Evolutionary conservation across 2,797 vertebrate species (phyloP), one percentile per base, ranked within the genome.

Genomic region (Mastacembelus armatus): DNA sequence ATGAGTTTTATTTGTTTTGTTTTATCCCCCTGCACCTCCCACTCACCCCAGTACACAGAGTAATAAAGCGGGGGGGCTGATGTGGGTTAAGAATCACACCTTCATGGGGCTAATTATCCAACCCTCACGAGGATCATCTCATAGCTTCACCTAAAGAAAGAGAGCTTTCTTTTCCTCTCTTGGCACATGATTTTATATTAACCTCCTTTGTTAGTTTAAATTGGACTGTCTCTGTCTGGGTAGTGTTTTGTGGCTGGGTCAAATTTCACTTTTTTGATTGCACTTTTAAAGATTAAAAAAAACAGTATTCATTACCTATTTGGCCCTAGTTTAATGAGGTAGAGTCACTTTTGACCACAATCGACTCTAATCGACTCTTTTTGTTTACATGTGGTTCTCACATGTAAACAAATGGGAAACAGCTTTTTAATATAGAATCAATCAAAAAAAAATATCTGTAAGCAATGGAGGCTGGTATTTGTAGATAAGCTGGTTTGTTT

Each of bases 1-100:
- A 92, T 90, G 84, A 90, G 85, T 86, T 89, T 80, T 89, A 88
- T 91, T 90, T 91, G 85, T 90, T 91, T 82, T 84, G 72, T 82
- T 89, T 89, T 83, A 86, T 88, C 74, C 83, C 59, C 84, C 69
- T 84, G 77, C 70, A 71, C 71, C 84, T 84, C 77, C 77, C 62
- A 48, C 77, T 89, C 83, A 85, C 86, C 74, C 80, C 76, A 50
- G 50, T 49, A 83, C 59, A 75, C 66, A 36, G 44, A 43, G 71
- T 75, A 81, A 88, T 73, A 74, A 65, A 63, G 80, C 80, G 49
- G 76, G 84, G 72, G 77, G 74, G 66, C 30, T 58, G 30, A 68
- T 5, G 36, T 10, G 47, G 71, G 77, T 77, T 81, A 59, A 75
- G 38, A 80, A 74, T 68, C 68, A 50, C 83, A 90, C 80, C 85